Percentiles rank a stretch among this genome's conserved stretches.
phyloP scores from a whole-genome alignment of 2,888 invertebrate genomes.

The Vanessa cardui region DNA sequence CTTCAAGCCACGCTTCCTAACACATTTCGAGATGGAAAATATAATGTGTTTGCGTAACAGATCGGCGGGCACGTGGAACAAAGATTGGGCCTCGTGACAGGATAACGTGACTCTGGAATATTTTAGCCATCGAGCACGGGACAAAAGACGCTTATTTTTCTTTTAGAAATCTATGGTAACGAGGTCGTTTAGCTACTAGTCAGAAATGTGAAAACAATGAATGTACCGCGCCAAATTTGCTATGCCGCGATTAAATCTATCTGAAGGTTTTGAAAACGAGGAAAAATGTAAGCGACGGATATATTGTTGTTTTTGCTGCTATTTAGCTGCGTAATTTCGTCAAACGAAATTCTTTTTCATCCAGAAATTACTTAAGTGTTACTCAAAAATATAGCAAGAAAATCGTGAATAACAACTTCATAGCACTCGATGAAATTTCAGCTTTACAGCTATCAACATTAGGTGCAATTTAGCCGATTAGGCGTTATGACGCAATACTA shows the following conservation, averaged over 20 bases:
- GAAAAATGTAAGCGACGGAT: conserved; percentile 1
- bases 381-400: conserved; percentile 55
- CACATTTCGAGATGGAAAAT: conserved; percentile 48
- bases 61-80: conserved; percentile 38
- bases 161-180: conserved; percentile 18
- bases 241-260: conserved; percentile 8
- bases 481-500: conserved; percentile 67
- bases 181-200: conserved; percentile 21
- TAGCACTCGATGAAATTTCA: conserved; percentile 43
- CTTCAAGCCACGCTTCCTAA: conserved; percentile 36
- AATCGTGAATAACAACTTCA: conserved; percentile 63
- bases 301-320: conserved; percentile 20
- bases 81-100: conserved; percentile 56
- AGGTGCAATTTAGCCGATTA: conserved; percentile 55
- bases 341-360: conserved; percentile 39
- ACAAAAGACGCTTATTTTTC: conserved; percentile 21
- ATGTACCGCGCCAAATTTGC: conserved; percentile 3
- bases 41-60: conserved; percentile 54
- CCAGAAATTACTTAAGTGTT: conserved; percentile 33
- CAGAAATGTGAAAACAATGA: conserved; percentile 14
- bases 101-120: conserved; percentile 61
- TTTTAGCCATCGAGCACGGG: conserved; percentile 35
- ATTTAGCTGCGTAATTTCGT: conserved; percentile 30
- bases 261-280: conserved; percentile 11
- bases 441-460: conserved; percentile 47